These are phyloP conservation scores for Hydractinia symbiolongicarpus DNA, from an alignment of 30 jellyfish, hydroid and myxozoan species.

Conservation along the genomic window DNA sequence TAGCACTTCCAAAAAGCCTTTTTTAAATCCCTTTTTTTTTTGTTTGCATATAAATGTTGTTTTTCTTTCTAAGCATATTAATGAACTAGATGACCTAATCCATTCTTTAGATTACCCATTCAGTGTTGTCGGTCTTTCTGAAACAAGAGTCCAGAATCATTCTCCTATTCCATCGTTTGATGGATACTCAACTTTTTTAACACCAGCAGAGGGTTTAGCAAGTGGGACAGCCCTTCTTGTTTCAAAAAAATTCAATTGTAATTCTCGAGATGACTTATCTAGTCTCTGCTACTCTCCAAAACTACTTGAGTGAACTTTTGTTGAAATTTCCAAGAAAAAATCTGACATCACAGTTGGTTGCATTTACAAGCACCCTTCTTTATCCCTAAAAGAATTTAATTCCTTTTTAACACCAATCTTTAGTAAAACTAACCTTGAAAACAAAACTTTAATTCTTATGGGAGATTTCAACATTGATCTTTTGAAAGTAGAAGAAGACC, in stretches of 20 bases:
- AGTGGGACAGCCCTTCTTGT: background rate
- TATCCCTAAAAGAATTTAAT: background rate
- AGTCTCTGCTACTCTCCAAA: background rate
- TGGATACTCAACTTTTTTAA: background rate
- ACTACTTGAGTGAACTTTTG: background rate
- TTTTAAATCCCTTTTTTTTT: background rate
- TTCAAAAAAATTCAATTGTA: background rate
- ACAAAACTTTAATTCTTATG: too few species aligned
- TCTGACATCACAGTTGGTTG: background rate
- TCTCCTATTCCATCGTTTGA: slow-evolving; percentile 1
- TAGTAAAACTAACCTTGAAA: too few species aligned
- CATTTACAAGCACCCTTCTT: background rate
- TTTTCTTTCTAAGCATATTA: background rate
- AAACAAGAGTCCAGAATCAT: background rate
- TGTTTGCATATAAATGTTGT: slow-evolving; percentile 4
- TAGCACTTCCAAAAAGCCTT: background rate
- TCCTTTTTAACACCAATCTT: too few species aligned
- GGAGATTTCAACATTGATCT: background rate
- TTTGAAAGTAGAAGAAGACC: background rate
- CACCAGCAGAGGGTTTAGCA: slow-evolving; percentile 1
- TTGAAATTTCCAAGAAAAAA: background rate
- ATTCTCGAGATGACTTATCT: slow-evolving; percentile 3
- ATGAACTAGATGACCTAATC: slow-evolving; percentile 1
- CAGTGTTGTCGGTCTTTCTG: background rate
- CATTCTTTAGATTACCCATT: background rate